Evolutionary conservation across 2,797 vertebrate species (phyloP), one percentile per base, ranked within the genome.

Genomic region (Oryzias sinensis): DNA sequence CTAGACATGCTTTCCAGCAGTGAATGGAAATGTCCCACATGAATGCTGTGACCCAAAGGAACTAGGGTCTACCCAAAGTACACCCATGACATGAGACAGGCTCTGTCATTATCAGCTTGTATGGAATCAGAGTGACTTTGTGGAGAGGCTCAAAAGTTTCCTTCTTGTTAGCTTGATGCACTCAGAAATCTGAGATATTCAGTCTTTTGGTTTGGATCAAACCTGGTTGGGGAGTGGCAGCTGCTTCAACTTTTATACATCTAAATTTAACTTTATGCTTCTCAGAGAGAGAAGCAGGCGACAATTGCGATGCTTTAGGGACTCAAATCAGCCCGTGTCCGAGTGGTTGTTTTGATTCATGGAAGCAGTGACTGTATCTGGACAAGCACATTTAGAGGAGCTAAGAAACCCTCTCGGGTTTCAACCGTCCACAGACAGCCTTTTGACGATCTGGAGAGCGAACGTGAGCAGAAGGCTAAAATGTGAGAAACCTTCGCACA

Each of bases 381-480:
- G 56, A 52, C 37, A 8, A 70, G 53, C 60, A 60, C 53, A 77
- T 77, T 65, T 63, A 49, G 60, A 58, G 63, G 59, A 56, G 68
- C 42, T 22, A 47, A 70, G 43, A 53, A 56, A 64, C 53, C 29
- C 43, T 86, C 82, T 90, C 74, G 45, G 70, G 74, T 91, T 92
- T 88, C 89, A 88, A 78, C 67, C 65, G 78, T 76, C 68, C 44
- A 52, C 52, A 43, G 41, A 49, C 57, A 67, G 68, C 53, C 76
- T 42, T 56, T 54, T 33, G 46, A 56, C 17, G 5, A 59, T 71
- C 44, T 29, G 56, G 43, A 59, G 68, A 59, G 61, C 11, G 76
- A 83, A 89, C 82, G 84, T 90, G 88, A 87, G 66, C 65, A 60
- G 41, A 77, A 70, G 81, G 83, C 71, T 79, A 84, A 76, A 87